Evolutionary conservation across 2,797 vertebrate species (phyloP), one percentile per base, ranked within the genome.

Genomic region (Epinephelus awoara): DNA sequence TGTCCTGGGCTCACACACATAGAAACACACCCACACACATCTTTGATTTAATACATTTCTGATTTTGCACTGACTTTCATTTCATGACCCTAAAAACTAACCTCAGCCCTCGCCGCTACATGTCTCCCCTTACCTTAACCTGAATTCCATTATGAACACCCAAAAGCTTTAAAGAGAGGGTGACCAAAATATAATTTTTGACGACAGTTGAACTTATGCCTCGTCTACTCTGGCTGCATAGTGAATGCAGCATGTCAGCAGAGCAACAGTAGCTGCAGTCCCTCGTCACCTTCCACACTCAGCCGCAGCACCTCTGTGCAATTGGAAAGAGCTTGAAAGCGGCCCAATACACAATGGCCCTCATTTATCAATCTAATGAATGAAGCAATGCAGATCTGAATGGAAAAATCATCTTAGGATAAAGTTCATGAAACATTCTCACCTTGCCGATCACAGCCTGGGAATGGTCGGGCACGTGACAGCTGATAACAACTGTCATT

Each of bases 1-100:
- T 78, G 70, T 84, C 58, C 66, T 61, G 18, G 29, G 61, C 66
- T 83, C 62, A 42, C 62, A 72, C 75, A 77, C 51, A 63, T 7
- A 52, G 27, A 61, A 64, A 63, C 21, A 67, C 52, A 51, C 69
- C 56, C 65, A 56, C 67, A 54, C 34, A 71, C 40, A 44, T n/a
- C 64, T 62, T 54, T 74, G 18, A 64, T 69, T 69, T 25, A n/a
- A 61, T 29, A 47, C 3, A 50, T 57, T 29, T 51, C 7, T 13
- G 17, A 65, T 40, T 66, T 40, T 8, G 47, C 5, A 17, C 38
- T 52, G 73, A 72, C 67, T 77, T 77, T 73, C n/a, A 61, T 19
- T 64, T 11, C 38, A 61, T 11, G 25, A 71, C 19, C 46, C 14
- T 25, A 44, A 21, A 61, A 77, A 67, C 54, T 29, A 67, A 14